These are phyloP conservation scores for Serilophus lunatus DNA, from an alignment of 2,113 vertebrate genomes.

Conservation along the genomic window DNA sequence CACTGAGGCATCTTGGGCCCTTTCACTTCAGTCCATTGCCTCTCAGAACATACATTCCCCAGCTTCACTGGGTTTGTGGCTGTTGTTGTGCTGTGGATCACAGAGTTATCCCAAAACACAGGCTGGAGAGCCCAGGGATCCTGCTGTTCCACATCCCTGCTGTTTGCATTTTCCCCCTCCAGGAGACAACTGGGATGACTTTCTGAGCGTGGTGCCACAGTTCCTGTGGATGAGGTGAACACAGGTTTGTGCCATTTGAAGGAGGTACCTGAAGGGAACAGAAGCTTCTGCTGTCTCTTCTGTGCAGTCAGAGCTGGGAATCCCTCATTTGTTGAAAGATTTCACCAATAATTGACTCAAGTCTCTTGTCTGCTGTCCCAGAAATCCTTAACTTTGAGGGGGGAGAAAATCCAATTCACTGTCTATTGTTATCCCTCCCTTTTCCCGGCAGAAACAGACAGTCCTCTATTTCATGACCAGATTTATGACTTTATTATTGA, in stretches of 20 bases:
- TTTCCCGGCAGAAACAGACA: background rate
- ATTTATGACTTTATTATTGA: background rate
- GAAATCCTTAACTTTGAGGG: background rate
- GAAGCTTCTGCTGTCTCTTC: background rate
- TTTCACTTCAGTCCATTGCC: background rate
- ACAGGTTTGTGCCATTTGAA: background rate
- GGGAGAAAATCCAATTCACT: background rate
- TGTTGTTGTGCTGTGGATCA: too few relatives aligned
- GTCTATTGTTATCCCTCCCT: background rate
- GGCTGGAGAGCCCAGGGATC: background rate
- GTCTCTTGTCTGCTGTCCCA: background rate
- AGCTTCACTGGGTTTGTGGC: background rate
- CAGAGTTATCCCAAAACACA: background rate
- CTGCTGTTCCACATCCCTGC: background rate
- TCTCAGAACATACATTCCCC: background rate
- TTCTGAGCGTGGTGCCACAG: background rate
- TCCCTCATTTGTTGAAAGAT: background rate
- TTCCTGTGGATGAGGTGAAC: fast-evolving
- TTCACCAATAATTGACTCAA: background rate
- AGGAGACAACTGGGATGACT: background rate
- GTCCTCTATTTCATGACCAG: background rate
- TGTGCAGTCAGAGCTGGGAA: background rate
- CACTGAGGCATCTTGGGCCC: background rate
- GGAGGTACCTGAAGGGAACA: background rate
- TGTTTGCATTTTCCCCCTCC: background rate